phyloP scores from a whole-genome alignment of 2,113 vertebrate species.

The Xiphorhynchus elegans region DNA sequence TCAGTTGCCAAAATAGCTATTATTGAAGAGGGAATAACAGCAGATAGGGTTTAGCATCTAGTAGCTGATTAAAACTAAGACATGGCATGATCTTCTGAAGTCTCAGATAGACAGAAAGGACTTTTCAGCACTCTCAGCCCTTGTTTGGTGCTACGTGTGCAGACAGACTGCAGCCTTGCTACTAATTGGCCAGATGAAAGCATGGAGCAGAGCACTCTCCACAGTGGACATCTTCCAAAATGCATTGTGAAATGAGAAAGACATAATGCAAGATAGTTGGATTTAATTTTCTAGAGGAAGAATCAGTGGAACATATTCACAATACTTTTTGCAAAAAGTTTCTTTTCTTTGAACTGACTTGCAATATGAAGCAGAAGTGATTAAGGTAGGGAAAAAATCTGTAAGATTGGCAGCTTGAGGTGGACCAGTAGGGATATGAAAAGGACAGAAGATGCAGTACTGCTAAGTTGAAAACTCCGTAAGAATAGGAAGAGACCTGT shows the following conservation, averaged over 20 bases:
- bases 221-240: background rate
- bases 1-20: background rate
- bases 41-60: background rate
- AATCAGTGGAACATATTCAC: background rate
- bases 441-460: background rate
- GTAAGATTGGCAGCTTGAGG: background rate
- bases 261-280: background rate
- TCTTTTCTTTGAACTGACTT: background rate
- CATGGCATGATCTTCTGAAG: background rate
- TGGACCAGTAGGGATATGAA: background rate
- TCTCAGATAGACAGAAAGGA: background rate
- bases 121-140: background rate
- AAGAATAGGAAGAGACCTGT: background rate
- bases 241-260: background rate
- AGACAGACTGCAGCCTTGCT: background rate
- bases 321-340: background rate
- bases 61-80: background rate
- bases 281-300: background rate
- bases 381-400: background rate
- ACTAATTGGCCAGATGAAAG: background rate
- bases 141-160: background rate
- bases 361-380: background rate
- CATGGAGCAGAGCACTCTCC: background rate
- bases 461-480: background rate
- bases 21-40: background rate